A percentile compares a stretch with the other conserved stretches of the same genome.
These are phyloP conservation scores for Saccostrea cuccullata DNA, from an alignment of 1,140 invertebrate genomes.

Conservation along the genomic window DNA sequence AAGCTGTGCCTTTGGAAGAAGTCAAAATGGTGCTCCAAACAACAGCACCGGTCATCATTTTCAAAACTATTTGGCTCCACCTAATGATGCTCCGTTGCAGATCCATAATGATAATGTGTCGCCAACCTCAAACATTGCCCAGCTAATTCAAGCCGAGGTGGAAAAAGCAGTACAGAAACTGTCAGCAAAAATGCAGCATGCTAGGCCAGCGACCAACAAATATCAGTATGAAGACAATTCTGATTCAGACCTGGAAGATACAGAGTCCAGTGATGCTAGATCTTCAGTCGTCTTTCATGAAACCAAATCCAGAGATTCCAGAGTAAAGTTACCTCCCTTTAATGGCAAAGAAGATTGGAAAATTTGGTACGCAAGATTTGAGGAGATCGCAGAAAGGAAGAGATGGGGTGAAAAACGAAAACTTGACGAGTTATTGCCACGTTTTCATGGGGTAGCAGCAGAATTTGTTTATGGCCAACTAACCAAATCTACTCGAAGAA, in stretches of 20 bases:
- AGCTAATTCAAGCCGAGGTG: background rate
- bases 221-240: background rate
- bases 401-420: background rate
- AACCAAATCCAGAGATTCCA: slow-evolving; percentile 18
- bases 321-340: slow-evolving; percentile 35
- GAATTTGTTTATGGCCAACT: slow-evolving; percentile 46
- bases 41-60: background rate
- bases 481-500: background rate
- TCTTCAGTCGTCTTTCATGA: background rate
- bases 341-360: slow-evolving; percentile 49
- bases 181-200: background rate
- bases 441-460: slow-evolving; percentile 9
- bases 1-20: too few relatives aligned
- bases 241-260: background rate
- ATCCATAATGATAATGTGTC: slow-evolving; percentile 5
- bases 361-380: slow-evolving; percentile 47
- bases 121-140: background rate
- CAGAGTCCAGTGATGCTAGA: background rate
- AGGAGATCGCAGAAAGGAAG: slow-evolving; percentile 35
- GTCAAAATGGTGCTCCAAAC: too few relatives aligned
- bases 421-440: background rate
- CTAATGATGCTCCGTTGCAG: background rate
- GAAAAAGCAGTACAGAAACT: slow-evolving; percentile 23
- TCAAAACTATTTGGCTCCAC: background rate
- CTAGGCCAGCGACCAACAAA: background rate